Conservation (phyloP, 2,113 vertebrate species). For the Rhizomys pruinosus region DNA sequence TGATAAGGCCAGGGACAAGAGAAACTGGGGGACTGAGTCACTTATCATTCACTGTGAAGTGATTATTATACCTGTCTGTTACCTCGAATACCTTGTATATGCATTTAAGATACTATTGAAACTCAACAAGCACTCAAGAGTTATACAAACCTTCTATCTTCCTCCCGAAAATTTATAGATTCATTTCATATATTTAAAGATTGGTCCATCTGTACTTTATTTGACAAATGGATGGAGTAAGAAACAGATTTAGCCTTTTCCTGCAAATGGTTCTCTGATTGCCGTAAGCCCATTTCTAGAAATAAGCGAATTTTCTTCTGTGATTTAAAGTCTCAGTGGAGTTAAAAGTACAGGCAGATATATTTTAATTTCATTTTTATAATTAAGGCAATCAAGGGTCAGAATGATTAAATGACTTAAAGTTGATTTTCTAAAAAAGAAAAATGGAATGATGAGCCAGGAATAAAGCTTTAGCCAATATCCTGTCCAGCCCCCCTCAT, state of each 20-base stretch:
- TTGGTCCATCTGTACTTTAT: neutral
- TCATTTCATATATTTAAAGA: conserved; percentile 22
- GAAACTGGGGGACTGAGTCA: neutral
- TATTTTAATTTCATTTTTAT: neutral
- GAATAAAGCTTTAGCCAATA: neutral
- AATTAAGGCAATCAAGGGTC: neutral
- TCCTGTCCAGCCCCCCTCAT: neutral
- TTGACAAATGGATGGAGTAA: neutral
- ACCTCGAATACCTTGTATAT: neutral
- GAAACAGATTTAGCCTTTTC: neutral
- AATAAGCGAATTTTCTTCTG: neutral
- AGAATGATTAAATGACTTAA: neutral
- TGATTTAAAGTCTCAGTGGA: conserved; percentile 28
- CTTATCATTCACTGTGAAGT: conserved; percentile 1
- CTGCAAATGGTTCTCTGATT: neutral
- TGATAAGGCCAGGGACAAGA: neutral
- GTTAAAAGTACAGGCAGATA: neutral
- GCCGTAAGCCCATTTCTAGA: neutral
- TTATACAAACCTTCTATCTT: neutral
- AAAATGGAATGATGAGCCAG: neutral
- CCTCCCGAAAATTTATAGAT: neutral
- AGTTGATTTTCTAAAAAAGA: neutral
- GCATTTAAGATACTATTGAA: neutral
- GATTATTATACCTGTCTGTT: neutral
- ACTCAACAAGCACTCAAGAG: neutral